These are phyloP conservation scores for Noctua janthina DNA, from an alignment of 2,888 invertebrate species.

Conservation along the genomic window DNA sequence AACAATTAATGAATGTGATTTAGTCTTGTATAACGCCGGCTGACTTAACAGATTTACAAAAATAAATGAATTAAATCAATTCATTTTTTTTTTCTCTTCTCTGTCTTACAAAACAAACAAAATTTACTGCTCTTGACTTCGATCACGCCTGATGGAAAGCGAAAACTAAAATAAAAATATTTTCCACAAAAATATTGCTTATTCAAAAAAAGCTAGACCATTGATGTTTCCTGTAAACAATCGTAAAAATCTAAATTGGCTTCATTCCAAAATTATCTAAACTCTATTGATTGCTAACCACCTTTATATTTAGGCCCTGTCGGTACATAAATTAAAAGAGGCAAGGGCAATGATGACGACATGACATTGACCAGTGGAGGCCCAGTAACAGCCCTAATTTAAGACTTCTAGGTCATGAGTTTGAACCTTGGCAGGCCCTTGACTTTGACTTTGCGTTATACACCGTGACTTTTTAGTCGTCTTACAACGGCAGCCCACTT, in stretches of 20 bases:
- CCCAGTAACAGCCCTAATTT: not conserved
- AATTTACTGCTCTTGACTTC: too few relatives aligned
- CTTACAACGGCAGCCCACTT: too few relatives aligned
- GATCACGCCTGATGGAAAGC: too few relatives aligned
- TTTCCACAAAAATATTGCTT: slow-evolving; percentile 4
- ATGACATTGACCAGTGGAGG: not conserved
- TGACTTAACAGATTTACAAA: not conserved
- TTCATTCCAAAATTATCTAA: slow-evolving; percentile 23
- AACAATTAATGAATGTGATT: not conserved
- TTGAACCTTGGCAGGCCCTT: not conserved
- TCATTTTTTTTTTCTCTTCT: too few relatives aligned
- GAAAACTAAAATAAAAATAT: not conserved
- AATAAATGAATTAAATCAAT: not conserved
- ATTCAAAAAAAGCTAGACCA: slow-evolving; percentile 5
- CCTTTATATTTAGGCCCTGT: slow-evolving; percentile 13
- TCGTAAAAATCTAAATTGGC: slow-evolving; percentile 44
- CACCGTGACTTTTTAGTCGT: too few relatives aligned
- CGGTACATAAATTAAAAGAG: slow-evolving; percentile 1
- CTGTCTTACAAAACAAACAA: not conserved
- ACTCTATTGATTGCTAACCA: slow-evolving; percentile 18
- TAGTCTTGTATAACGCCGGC: not conserved
- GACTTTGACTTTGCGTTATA: not conserved
- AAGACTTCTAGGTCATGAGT: not conserved
- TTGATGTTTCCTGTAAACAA: slow-evolving; percentile 48
- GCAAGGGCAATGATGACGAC: not conserved